Evolutionary conservation across 2,888 invertebrate species (phyloP), one percentile per base, ranked within the genome.

Genomic region (Drosophila paramelanica): DNA sequence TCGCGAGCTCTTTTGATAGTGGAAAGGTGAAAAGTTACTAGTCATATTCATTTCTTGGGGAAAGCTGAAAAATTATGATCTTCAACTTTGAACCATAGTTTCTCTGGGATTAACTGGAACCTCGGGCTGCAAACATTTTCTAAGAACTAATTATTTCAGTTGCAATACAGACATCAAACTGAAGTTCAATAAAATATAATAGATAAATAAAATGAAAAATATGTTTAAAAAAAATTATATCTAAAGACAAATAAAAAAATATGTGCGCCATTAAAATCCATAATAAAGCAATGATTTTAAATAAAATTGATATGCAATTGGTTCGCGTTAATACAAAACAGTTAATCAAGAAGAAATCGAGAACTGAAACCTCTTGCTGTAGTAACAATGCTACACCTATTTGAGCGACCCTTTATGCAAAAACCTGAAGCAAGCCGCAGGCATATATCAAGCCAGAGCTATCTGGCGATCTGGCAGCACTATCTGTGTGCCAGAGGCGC

Each of bases 401-500:
- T 1, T n/a, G 14, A 1, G 10, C 25, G 43, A 38, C 43, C 47
- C 66, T 11, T 8, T 36, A 10, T n/a, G 23, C n/a, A n/a, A 8
- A n/a, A n/a, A n/a, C 23, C 11, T 13, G 6, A 14, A 11, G 25
- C 13, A 41, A 20, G 27, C 53, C 14, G 23, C 14, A 11, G 23
- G 7, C n/a, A 61, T 67, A 60, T 45, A 66, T 71, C 46, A 58
- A 59, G 58, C 27, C 70, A 13, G 11, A 36, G 45, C 36, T 62
- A 77, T 77, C 77, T 36, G 45, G 27, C 31, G 74, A 74, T 74
- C 77, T 77, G 61, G 59, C 58, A 62, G 55, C 58, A 49, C 66
- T 75, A 83, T 75, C 82, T 73, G 46, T 58, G 33, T 67, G 64
- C 38, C 74, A 77, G 81, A 90, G 90, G 90, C 83, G 91, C 90